Conservation (phyloP, 2,888 invertebrate species). For the Tenthredo scrophulariae region DNA sequence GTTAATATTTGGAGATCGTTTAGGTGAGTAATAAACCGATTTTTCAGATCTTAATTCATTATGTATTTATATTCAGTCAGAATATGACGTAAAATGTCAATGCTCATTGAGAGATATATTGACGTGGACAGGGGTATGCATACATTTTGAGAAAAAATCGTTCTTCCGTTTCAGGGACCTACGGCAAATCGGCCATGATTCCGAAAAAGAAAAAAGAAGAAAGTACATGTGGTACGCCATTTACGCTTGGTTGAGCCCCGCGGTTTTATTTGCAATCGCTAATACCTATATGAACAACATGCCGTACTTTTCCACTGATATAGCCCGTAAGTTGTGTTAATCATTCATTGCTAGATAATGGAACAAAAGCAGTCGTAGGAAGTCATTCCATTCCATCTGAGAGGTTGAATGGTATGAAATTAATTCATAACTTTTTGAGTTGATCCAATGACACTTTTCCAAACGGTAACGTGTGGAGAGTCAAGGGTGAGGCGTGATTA, state of each 20-base stretch:
- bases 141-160: background rate
- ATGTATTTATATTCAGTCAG: too few species aligned
- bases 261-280: background rate
- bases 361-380: background rate
- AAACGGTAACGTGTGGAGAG: too few species aligned
- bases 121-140: background rate
- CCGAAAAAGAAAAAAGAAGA: background rate
- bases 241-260: background rate
- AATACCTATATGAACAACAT: background rate
- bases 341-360: background rate
- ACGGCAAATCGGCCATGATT: background rate
- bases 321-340: background rate
- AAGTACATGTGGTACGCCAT: background rate
- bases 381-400: background rate
- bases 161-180: background rate
- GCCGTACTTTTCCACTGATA: background rate
- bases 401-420: background rate
- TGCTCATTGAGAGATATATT: background rate
- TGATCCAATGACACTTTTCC: too few species aligned
- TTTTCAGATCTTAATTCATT: background rate
- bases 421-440: background rate
- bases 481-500: too few species aligned
- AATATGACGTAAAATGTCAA: background rate
- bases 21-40: background rate
- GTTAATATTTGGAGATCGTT: slow-evolving; percentile 34